Evolutionary conservation across 2,797 vertebrate genomes (phyloP).

Genomic region (Pipistrellus pipistrellus): DNA sequence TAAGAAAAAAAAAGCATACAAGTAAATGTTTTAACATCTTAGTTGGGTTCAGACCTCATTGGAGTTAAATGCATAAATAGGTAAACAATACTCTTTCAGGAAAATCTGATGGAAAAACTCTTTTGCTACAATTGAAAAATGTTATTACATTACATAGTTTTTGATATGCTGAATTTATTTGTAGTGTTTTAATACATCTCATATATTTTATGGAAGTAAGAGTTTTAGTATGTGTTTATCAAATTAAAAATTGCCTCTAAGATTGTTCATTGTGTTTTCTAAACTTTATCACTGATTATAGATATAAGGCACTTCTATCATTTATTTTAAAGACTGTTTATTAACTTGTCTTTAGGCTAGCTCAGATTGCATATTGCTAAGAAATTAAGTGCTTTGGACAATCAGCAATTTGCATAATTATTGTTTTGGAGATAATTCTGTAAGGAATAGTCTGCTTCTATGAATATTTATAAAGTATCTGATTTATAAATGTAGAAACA

Average conservation of each 20-base stretch:
- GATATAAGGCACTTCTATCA: constrained; percentile 78
- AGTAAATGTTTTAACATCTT: constrained; percentile 18
- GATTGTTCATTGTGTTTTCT: constrained; percentile 77
- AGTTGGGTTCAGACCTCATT: constrained; percentile 24
- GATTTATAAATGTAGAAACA: constrained; percentile 80
- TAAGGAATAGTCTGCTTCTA: constrained; percentile 77
- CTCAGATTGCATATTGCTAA: constrained; percentile 80
- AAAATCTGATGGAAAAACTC: constrained; percentile 60
- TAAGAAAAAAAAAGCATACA: background rate
- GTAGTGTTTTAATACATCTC: constrained; percentile 56
- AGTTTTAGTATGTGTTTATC: constrained; percentile 76
- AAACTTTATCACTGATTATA: constrained; percentile 75
- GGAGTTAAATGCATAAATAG: constrained; percentile 52
- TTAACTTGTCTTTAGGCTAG: constrained; percentile 82
- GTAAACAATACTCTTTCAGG: constrained; percentile 46
- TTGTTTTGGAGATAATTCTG: constrained; percentile 83
- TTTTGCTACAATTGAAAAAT: constrained; percentile 57
- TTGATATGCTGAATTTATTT: constrained; percentile 71
- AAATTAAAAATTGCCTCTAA: constrained; percentile 80
- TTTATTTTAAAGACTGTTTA: constrained; percentile 80
- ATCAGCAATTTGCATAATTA: constrained; percentile 83
- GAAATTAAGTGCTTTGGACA: constrained; percentile 84
- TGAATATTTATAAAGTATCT: constrained; percentile 84
- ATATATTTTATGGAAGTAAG: constrained; percentile 67
- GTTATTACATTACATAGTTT: constrained; percentile 48